Base-by-base conservation (phyloP, 2,888 invertebrate species). In the Selenia dentaria region DNA sequence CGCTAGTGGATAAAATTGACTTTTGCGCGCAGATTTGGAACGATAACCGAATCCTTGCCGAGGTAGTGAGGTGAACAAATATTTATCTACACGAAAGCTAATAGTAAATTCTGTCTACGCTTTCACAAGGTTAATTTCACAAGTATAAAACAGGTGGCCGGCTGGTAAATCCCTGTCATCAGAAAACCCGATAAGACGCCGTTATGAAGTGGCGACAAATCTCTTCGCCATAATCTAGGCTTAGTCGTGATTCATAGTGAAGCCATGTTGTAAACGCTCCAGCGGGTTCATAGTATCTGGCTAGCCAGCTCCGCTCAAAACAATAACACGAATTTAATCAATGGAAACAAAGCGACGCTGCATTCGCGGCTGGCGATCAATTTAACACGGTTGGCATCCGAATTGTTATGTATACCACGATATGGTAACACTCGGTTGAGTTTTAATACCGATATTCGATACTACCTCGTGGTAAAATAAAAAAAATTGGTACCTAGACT, bases 181-280 rank as follows among this genome's bases (percentile, higher is more conserved):
- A 74, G 36, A 73, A 76, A 64, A 74, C 55, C 54, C 60, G 71
- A 75, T 73, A 74, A 71, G 70, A 54, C 59, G 72, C 81, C 75
- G 81, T 82, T 83, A 79, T 57, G 54, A 56, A 59, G 58, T 55
- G 54, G 64, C 67, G 67, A 66, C 70, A 67, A 64, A 64, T 62
- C 53, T 62, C 56, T 54, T 53, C 37, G 28, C 29, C 20, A 32
- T 41, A 37, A 47, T 48, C 47, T 38, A 33, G 28, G 41, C 47
- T 39, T 43, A 44, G 41, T 16, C 22, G 32, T 41, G 41, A 40
- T 36, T 32, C 32, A 27, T 31, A 20, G 41, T 13, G 26, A 32
- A 10, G 18, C 13, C 37, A 41, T 37, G 28, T 42, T 29, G 33
- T 48, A 33, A 33, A 11, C 37, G 37, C 25, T 18, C 33, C 16